Evolutionary conservation across 2,797 vertebrate species (phyloP).

Genomic region (Bucorvus abyssinicus): DNA sequence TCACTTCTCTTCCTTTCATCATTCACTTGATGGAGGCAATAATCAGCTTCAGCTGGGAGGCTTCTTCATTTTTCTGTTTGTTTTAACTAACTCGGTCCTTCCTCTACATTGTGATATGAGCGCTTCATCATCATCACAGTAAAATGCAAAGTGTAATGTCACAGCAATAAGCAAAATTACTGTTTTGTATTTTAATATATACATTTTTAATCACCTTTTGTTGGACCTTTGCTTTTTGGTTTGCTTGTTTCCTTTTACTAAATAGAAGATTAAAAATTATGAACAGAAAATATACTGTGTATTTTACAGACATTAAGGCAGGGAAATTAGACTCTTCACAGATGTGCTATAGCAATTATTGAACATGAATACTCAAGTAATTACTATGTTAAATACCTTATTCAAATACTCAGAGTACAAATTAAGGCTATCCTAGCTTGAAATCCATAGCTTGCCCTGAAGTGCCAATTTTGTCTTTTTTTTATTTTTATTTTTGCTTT

Average conservation of each 20-base stretch:
- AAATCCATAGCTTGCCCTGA: not conserved
- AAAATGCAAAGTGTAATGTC: not conserved
- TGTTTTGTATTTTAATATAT: slow-evolving; percentile 3
- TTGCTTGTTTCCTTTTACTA: slow-evolving; percentile 24
- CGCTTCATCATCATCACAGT: not conserved
- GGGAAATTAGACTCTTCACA: slow-evolving; percentile 43
- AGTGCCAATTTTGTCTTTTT: not conserved
- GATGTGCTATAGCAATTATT: slow-evolving; percentile 62
- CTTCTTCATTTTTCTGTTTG: not conserved
- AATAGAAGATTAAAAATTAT: slow-evolving; percentile 18
- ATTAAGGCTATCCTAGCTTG: slow-evolving; percentile 38
- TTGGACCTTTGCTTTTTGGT: not conserved
- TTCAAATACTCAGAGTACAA: slow-evolving; percentile 38
- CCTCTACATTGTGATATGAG: not conserved
- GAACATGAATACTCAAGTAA: slow-evolving; percentile 58
- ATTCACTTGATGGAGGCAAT: not conserved
- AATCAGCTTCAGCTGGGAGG: not conserved
- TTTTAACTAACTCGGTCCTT: not conserved
- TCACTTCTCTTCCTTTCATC: not conserved
- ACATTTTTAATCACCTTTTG: slow-evolving; percentile 1
- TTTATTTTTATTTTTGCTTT: not conserved
- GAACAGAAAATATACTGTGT: not conserved
- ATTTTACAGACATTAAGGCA: slow-evolving; percentile 41
- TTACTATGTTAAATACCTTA: slow-evolving; percentile 65
- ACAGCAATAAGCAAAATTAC: slow-evolving; percentile 23